Evolutionary conservation across 2,888 invertebrate genomes (phyloP), one percentile per base, ranked within the genome.

Genomic region (Nephrotoma flavescens): DNA sequence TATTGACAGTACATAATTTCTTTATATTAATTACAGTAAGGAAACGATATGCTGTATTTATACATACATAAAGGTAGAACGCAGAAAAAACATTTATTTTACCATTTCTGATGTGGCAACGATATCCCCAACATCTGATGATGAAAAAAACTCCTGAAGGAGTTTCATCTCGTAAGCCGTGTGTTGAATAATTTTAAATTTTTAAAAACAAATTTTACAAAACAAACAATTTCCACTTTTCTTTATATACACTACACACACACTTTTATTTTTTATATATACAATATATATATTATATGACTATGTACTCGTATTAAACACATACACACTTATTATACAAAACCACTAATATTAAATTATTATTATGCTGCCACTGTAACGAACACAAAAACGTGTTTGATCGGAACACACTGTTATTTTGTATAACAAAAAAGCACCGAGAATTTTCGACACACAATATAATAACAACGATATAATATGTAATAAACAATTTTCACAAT

Each of bases 101-200:
- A 91, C 91, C 91, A 91, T 91, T 90, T 91, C 91, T 89, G 90
- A 91, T 88, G 90, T 89, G 87, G 91, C 89, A 88, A 90, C 90
- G 88, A 90, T 89, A 89, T 91, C 91, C 88, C 90, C 90, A 87
- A 91, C 91, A 89, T 90, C 91, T 89, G 92, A 90, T 89, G 91
- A 90, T 89, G 91, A 91, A 90, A 91, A 91, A 88, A 91, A 91
- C 89, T 91, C 91, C 89, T 91, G 90, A 87, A 91, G 89, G 88
- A 91, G 89, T 89, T 91, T 91, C 91, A 91, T 91, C 71, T 47
- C 86, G 52, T 41, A 85, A 19, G 71, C 42, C 85, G 42, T 85
- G 19, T 85, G 19, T 31, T 71, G 71, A 71, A 71, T 71, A 71
- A 71, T 71, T 19, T 85, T 44, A 44, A 42, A 19, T 15, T n/a